Evolutionary conservation across 2,888 invertebrate genomes (phyloP).

Genomic region (Eupeodes luniger): DNA sequence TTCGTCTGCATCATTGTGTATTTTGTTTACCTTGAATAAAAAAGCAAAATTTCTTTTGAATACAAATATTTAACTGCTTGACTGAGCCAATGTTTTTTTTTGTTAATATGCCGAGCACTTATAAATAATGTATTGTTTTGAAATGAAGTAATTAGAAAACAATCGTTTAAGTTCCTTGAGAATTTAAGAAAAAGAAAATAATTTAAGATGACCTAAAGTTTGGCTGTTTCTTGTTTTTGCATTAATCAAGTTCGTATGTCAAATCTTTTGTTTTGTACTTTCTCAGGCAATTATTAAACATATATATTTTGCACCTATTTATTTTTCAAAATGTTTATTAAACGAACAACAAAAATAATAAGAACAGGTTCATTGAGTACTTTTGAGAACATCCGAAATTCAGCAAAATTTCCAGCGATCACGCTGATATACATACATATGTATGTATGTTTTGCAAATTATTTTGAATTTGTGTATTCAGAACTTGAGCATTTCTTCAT

Average conservation of each 20-base stretch:
- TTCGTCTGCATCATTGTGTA: conserved; percentile 56
- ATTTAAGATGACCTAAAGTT: conserved; percentile 51
- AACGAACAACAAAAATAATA: too few relatives aligned
- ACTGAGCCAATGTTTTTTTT: conserved; percentile 22
- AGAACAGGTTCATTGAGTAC: too few relatives aligned
- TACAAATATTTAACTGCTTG: conserved; percentile 52
- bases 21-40: conserved; percentile 68
- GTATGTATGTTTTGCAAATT: too few relatives aligned
- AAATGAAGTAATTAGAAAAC: conserved; percentile 67
- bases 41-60: conserved; percentile 64
- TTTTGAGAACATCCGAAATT: too few relatives aligned
- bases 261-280: conserved; percentile 31
- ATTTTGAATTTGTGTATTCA: too few relatives aligned
- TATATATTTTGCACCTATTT: too few relatives aligned
- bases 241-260: conserved; percentile 40
- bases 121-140: conserved; percentile 30
- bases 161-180: conserved; percentile 32
- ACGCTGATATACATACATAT: too few relatives aligned
- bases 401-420: too few relatives aligned
- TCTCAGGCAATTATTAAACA: neutral
- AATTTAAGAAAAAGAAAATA: conserved; percentile 8
- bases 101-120: conserved; percentile 47
- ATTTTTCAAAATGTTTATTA: too few relatives aligned
- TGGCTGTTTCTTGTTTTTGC: conserved; percentile 32
- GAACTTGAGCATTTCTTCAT: too few relatives aligned